phyloP scores from a whole-genome alignment of 2,113 vertebrate genomes.

The Steatornis caripensis region DNA sequence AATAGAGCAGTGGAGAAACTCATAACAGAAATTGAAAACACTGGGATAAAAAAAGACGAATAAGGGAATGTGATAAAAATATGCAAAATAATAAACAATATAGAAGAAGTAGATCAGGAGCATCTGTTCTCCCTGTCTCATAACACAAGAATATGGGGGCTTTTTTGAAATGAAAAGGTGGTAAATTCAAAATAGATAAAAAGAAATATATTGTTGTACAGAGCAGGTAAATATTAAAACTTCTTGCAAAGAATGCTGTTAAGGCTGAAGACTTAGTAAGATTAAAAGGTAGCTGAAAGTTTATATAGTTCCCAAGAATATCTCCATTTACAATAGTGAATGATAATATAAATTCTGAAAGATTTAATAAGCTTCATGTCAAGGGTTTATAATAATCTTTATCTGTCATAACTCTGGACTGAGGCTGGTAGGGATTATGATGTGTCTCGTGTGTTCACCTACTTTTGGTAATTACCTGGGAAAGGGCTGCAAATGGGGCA shows the following conservation, averaged over 20 bases:
- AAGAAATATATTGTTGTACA: not conserved
- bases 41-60: not conserved
- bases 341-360: not conserved
- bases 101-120: slow-evolving; percentile 15
- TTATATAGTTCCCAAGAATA: not conserved
- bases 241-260: not conserved
- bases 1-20: slow-evolving; percentile 32
- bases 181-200: slow-evolving; percentile 27
- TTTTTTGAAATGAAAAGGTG: slow-evolving; percentile 27
- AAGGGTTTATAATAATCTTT: not conserved
- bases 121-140: slow-evolving; percentile 13
- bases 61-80: slow-evolving; percentile 27
- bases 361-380: not conserved
- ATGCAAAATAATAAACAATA: slow-evolving; percentile 21
- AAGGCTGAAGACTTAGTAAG: not conserved
- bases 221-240: slow-evolving; percentile 16
- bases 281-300: not conserved
- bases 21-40: slow-evolving; percentile 41
- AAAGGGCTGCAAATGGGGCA: not conserved
- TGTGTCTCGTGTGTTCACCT: not conserved
- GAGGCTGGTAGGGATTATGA: not conserved
- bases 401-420: not conserved
- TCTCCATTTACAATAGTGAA: not conserved
- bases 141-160: not conserved
- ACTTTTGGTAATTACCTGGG: not conserved